A percentile compares a stretch with the other conserved stretches of the same genome.
Conservation (phyloP, 2,797 vertebrate species). For the Pelochelys cantorii region DNA sequence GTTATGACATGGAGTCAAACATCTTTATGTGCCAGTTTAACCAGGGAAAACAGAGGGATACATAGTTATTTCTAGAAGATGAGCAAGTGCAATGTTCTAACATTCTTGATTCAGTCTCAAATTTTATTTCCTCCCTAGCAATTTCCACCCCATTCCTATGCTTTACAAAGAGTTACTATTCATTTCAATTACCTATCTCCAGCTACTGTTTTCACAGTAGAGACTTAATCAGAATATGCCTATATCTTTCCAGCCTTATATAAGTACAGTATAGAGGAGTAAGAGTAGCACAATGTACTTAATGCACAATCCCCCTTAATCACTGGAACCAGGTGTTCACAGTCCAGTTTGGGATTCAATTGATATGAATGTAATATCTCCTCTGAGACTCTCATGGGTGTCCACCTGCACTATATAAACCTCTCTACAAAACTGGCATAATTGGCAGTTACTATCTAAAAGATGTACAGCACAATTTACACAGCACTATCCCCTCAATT, state of each 20-base stretch:
- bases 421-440: not conserved
- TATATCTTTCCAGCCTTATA: not conserved
- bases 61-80: constrained; percentile 48
- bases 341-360: not conserved
- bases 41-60: constrained; percentile 25
- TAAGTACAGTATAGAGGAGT: not conserved
- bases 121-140: constrained; percentile 3
- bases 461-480: not conserved
- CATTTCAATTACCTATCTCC: constrained; percentile 9
- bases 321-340: not conserved
- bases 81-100: constrained; percentile 38
- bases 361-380: constrained; percentile 22
- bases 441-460: constrained; percentile 25
- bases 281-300: not conserved
- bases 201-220: not conserved
- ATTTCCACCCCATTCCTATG: not conserved
- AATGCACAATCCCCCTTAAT: not conserved
- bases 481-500: not conserved
- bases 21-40: constrained; percentile 58
- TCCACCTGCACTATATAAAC: not conserved
- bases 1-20: constrained; percentile 41
- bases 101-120: constrained; percentile 26
- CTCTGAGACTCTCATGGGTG: not conserved
- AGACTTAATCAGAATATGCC: constrained; percentile 35
- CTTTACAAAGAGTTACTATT: constrained; percentile 49